phyloP scores from a whole-genome alignment of 64 coral and sea anemone species.

The Dendrophyllia cribrosa region DNA sequence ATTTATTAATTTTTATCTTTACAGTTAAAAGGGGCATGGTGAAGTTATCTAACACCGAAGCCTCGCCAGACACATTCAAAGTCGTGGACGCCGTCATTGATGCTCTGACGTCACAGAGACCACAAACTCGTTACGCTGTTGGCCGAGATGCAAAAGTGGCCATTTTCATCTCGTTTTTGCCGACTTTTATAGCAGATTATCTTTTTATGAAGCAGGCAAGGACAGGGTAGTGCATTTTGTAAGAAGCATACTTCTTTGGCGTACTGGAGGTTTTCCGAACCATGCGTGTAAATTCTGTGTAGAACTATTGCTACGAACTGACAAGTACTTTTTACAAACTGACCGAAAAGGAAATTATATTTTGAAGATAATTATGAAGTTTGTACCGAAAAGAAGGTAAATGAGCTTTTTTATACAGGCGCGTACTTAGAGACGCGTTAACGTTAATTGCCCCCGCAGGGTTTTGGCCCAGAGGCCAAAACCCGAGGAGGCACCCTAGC shows the following conservation, averaged over 20 bases:
- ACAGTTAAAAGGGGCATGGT: slow-evolving; percentile 12
- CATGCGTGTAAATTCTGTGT: no score
- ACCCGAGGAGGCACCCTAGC: not conserved
- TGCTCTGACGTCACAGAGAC: slow-evolving; percentile 51
- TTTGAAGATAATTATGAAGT: no score
- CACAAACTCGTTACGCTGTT: slow-evolving; percentile 40
- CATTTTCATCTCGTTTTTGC: slow-evolving; percentile 22
- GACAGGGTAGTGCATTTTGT: not conserved
- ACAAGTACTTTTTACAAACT: no score
- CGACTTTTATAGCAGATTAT: slow-evolving; percentile 25
- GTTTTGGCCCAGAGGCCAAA: not conserved
- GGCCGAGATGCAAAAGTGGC: slow-evolving; percentile 37
- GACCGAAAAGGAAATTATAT: no score
- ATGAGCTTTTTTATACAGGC: no score
- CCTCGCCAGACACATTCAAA: slow-evolving; percentile 30
- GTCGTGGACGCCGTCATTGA: slow-evolving; percentile 53
- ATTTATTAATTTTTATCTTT: not conserved
- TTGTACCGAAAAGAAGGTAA: no score
- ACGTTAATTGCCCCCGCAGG: no score
- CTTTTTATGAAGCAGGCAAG: not conserved
- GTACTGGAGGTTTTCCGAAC: no score
- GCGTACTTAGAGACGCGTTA: no score
- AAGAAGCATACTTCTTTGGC: not conserved
- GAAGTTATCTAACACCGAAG: not conserved
- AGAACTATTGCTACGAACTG: no score